phyloP scores from a whole-genome alignment of 2,888 invertebrate genomes.

The Noctua fimbriata region DNA sequence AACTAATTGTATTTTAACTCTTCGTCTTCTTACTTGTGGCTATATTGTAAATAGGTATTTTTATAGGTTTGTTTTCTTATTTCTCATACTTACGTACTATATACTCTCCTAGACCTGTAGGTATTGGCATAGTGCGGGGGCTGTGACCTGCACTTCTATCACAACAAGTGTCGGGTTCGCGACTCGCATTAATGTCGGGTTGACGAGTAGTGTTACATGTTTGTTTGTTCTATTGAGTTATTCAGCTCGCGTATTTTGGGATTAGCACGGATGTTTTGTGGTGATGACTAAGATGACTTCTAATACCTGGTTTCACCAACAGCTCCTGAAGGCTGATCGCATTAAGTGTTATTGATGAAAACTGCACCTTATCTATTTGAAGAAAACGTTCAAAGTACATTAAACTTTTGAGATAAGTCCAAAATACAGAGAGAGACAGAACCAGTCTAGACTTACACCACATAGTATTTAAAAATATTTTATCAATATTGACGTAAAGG shows the following conservation, averaged over 20 bases:
- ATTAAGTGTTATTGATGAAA: neutral
- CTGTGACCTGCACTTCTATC: conserved; percentile 55
- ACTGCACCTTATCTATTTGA: neutral
- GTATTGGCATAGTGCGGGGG: conserved; percentile 51
- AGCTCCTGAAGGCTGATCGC: neutral
- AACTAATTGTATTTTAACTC: no score
- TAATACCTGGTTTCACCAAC: neutral
- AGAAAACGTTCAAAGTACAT: neutral
- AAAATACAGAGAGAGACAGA: conserved; percentile 27
- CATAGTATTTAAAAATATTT: conserved; percentile 23
- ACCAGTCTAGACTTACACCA: conserved; percentile 9
- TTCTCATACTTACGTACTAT: neutral
- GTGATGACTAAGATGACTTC: conserved; percentile 3
- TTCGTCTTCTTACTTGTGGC: no score
- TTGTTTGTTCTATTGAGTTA: conserved; percentile 42
- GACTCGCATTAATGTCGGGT: conserved; percentile 35
- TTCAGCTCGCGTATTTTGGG: conserved; percentile 40
- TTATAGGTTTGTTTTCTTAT: neutral
- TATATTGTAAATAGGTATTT: no score
- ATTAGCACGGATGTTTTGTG: conserved; percentile 10
- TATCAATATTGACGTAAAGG: conserved; percentile 52
- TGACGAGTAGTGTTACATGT: conserved; percentile 38
- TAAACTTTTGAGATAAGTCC: neutral
- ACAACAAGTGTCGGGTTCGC: conserved; percentile 58
- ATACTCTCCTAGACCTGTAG: neutral